These are phyloP conservation scores for Scaeva pyrastri DNA, from an alignment of 2,888 invertebrate genomes.

Conservation along the genomic window DNA sequence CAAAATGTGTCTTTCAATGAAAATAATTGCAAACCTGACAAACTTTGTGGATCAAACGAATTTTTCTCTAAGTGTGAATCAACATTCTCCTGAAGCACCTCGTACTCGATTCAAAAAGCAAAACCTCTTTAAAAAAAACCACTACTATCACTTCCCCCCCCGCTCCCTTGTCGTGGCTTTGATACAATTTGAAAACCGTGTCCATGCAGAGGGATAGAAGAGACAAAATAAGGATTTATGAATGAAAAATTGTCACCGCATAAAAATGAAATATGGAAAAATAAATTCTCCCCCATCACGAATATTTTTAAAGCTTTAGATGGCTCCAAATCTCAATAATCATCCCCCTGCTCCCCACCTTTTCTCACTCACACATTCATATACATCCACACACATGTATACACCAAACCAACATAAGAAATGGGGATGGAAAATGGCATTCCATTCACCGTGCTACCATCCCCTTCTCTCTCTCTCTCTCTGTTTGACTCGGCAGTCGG, in stretches of 20 bases:
- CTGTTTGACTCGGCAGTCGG: no score
- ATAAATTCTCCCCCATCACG: conserved; percentile 29
- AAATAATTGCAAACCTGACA: no score
- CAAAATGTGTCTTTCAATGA: no score
- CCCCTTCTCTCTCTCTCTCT: no score
- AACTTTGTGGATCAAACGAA: neutral
- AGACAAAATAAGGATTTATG: neutral
- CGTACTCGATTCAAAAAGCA: neutral
- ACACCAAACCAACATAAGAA: neutral
- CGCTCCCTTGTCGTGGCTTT: neutral
- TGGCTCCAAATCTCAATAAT: conserved; percentile 17
- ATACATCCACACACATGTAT: neutral
- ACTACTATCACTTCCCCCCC: neutral
- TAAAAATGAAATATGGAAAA: conserved; percentile 18
- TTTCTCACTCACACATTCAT: no score
- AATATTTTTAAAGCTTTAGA: neutral
- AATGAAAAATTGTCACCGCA: conserved; percentile 19
- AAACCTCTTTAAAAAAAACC: conserved; percentile 5
- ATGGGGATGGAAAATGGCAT: conserved; percentile 19
- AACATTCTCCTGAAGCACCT: neutral
- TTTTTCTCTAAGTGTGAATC: conserved; percentile 4
- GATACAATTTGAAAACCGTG: conserved; percentile 22
- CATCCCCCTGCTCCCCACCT: neutral
- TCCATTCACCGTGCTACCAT: neutral
- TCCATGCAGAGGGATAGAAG: neutral